phyloP scores from a whole-genome alignment of 2,113 vertebrate species.

The Anolis sagrei region DNA sequence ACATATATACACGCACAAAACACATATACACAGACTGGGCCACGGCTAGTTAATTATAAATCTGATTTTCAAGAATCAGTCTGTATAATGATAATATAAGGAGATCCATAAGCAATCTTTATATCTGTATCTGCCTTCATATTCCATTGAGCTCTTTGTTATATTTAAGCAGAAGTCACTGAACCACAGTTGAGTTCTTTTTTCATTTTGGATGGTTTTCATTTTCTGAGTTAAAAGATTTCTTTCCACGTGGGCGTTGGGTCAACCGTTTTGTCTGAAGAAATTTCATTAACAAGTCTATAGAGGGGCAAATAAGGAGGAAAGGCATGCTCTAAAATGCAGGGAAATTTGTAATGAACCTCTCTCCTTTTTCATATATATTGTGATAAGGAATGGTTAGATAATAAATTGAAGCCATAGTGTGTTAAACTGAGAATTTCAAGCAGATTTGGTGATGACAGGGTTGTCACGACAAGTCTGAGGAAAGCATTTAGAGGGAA shows the following conservation, averaged over 20 bases:
- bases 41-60: neutral
- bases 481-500: constrained; percentile 23
- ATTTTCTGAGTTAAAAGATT: neutral
- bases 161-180: neutral
- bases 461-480: constrained; percentile 29
- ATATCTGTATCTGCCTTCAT: neutral
- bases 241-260: neutral
- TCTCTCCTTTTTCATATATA: neutral
- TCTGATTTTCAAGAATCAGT: neutral
- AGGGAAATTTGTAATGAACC: neutral
- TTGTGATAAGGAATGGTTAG: constrained; percentile 26
- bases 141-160: neutral
- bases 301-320: constrained; percentile 22
- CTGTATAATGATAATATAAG: neutral
- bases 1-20: no score
- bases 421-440: constrained; percentile 18
- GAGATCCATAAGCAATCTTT: neutral
- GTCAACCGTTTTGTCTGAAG: constrained; percentile 15
- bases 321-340: constrained; percentile 9
- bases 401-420: constrained; percentile 19
- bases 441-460: constrained; percentile 19
- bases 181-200: neutral
- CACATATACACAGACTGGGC: no score
- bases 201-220: constrained; percentile 22
- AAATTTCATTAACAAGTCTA: constrained; percentile 22